Base-by-base conservation (phyloP, 2,113 vertebrate genomes). In the Anarrhichthys ocellatus region DNA sequence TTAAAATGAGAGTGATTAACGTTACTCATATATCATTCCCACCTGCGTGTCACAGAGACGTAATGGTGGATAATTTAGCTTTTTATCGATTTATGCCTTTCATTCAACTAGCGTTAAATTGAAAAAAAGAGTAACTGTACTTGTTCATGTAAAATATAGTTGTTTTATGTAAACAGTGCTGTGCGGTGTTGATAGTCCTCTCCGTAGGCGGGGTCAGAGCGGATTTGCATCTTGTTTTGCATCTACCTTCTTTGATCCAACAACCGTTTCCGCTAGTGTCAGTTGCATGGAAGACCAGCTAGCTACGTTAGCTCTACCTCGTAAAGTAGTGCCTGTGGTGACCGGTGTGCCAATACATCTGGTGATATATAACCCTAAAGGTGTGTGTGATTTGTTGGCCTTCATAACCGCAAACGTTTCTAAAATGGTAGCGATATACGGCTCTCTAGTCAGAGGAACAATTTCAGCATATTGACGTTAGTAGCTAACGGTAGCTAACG, bases 401-500 rank as follows among this genome's bases (percentile, higher is more conserved):
- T 9, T 54, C 6, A 0, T 34, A 10, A 76, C 9, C 4, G 24
- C 27, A 46, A 13, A 46, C 4, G 17, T 61, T 18, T 50, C 9
- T 27, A 9, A 18, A 17, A 11, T 0, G 64, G 17, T 27, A 24
- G 29, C 36, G 50, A 58, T 1, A 44, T 70, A 77, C 46, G 72
- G 18, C 24, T 63, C 24, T 44, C 8, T 5, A 68, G 10, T 50
- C 10, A 42, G 48, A 42, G 17, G 7, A 69, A 15, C 65, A 22
- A 48, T 9, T 4, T 48, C 29, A 63, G 22, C 2, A 44, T 24
- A 17, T 32, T 42, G 14, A 29, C 14, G 62, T 67, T 54, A 34
- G 2, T 22, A 65, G 91, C 87, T 89, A 89, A 36, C 63, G 10
- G 34, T 13, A 3, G 85, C 82, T 82, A 69, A 70, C 32, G 40